Evolutionary conservation across 1,140 invertebrate species (phyloP).

Genomic region (Diabrotica undecimpunctata): DNA sequence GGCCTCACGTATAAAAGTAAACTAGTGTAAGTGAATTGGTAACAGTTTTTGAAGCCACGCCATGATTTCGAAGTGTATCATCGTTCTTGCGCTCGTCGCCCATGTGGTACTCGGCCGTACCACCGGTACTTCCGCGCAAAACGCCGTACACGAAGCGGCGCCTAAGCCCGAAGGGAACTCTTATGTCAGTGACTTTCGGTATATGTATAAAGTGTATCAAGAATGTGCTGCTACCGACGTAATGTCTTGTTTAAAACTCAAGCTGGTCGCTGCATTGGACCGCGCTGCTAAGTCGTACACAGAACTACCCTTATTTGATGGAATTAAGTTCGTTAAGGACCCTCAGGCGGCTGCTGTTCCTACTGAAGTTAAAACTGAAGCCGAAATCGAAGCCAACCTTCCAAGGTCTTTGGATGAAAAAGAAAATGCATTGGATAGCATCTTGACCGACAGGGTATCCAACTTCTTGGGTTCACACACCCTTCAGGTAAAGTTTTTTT

Average conservation of each 20-base stretch:
- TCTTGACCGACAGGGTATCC: conserved; percentile 70
- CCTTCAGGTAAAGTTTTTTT: conserved; percentile 59
- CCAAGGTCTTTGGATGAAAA: conserved; percentile 66
- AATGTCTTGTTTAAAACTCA: conserved; percentile 71
- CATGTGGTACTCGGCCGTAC: conserved; percentile 47
- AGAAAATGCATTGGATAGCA: conserved; percentile 66
- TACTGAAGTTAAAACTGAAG: conserved; percentile 49
- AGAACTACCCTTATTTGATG: conserved; percentile 64
- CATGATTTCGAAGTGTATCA: conserved; percentile 44
- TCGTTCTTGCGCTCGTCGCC: conserved; percentile 46
- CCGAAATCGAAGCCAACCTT: conserved; percentile 63
- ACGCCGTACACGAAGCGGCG: conserved; percentile 50
- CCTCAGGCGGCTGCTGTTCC: conserved; percentile 46
- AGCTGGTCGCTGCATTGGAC: conserved; percentile 68
- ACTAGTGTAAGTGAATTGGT: conserved; percentile 46
- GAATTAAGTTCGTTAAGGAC: conserved; percentile 66
- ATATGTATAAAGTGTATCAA: conserved; percentile 64
- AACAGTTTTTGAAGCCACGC: conserved; percentile 41
- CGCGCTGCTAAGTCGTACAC: conserved; percentile 59
- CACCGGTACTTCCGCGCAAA: conserved; percentile 47
- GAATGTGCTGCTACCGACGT: conserved; percentile 69
- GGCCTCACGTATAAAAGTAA: conserved; percentile 41
- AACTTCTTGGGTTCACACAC: conserved; percentile 73
- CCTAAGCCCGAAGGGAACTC: conserved; percentile 42
- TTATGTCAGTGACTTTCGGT: conserved; percentile 54